Conservation (phyloP, 2,888 invertebrate genomes). For the Yponomeuta evonymella region DNA sequence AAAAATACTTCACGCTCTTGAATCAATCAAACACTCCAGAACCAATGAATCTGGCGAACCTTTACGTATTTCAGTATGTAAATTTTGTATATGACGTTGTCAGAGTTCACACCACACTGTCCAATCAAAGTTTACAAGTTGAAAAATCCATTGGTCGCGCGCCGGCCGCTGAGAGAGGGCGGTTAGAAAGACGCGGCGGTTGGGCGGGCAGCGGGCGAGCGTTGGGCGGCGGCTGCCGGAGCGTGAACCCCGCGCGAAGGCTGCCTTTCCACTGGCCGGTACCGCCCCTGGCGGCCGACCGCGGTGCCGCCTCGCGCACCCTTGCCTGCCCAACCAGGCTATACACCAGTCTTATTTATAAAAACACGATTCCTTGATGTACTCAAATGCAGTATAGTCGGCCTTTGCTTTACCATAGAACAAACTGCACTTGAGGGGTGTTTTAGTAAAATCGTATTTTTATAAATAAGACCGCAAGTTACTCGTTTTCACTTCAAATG, state of each 20-base stretch:
- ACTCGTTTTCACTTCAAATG: too few species aligned
- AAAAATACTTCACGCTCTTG: not conserved
- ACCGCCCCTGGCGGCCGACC: slow-evolving; percentile 36
- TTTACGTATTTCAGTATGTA: too few species aligned
- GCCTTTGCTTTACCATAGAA: too few species aligned
- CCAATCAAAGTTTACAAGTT: not conserved
- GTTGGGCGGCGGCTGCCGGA: slow-evolving; percentile 9
- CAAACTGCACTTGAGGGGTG: too few species aligned
- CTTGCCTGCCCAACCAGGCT: slow-evolving; percentile 1
- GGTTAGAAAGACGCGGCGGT: not conserved
- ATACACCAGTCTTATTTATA: not conserved
- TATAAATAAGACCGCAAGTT: too few species aligned
- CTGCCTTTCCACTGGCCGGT: slow-evolving; percentile 55
- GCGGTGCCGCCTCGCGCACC: slow-evolving; percentile 33
- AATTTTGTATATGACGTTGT: too few species aligned
- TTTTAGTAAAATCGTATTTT: too few species aligned
- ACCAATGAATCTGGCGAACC: too few species aligned
- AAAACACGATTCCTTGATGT: too few species aligned
- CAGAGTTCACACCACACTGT: not conserved
- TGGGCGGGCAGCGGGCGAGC: slow-evolving; percentile 36
- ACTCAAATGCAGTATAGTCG: not conserved
- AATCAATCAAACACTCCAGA: not conserved
- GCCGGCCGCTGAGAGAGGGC: not conserved
- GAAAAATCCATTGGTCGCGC: not conserved
- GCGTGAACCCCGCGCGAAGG: slow-evolving; percentile 41